These are phyloP conservation scores for Ardeotis arabs DNA, from an alignment of 2,113 vertebrate genomes.

Conservation along the genomic window DNA sequence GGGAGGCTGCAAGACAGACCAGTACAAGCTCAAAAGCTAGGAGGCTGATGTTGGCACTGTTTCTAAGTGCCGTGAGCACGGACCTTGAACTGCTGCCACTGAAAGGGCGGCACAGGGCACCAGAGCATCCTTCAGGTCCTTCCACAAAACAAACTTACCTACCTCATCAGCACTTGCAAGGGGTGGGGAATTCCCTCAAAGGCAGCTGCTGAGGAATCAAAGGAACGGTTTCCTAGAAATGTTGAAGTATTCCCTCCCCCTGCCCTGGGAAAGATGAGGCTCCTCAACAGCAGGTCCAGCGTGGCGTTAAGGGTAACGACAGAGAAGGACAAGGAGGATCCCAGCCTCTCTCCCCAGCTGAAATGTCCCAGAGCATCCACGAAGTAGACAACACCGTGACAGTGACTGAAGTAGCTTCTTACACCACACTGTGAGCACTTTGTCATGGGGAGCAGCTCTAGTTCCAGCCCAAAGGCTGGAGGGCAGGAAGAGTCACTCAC, in stretches of 20 bases:
- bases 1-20: not conserved
- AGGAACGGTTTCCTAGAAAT: constrained; percentile 9
- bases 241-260: not conserved
- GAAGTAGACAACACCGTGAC: not conserved
- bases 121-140: not conserved
- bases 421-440: not conserved
- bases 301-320: not conserved
- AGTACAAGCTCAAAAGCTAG: not conserved
- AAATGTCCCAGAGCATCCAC: not conserved
- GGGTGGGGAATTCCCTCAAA: constrained; percentile 26
- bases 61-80: not conserved
- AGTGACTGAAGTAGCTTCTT: not conserved
- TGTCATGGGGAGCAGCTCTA: not conserved
- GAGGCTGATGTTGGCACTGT: not conserved
- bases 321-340: not conserved
- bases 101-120: not conserved
- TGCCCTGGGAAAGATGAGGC: not conserved
- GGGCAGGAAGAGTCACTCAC: not conserved
- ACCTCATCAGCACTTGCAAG: not conserved
- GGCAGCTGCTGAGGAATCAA: constrained; percentile 14
- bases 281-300: not conserved
- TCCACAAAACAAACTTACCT: not conserved
- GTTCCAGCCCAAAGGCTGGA: not conserved
- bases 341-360: not conserved
- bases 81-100: not conserved